phyloP scores from a whole-genome alignment of 2,113 vertebrate genomes.

The Falco punctatus region DNA sequence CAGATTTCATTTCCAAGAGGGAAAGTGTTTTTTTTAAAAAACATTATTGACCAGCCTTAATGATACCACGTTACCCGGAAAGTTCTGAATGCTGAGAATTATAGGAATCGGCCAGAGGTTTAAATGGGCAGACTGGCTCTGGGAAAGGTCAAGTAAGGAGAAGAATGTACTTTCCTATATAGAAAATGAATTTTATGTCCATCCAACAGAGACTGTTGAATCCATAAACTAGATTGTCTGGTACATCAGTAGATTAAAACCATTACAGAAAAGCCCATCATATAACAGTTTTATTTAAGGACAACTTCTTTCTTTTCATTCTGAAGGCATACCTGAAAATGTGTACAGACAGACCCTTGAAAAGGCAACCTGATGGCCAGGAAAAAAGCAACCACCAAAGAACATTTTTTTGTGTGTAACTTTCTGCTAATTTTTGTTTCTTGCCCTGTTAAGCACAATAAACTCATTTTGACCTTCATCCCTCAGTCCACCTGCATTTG shows the following conservation, averaged over 20 bases:
- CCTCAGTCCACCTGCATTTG: slow-evolving; percentile 53
- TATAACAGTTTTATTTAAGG: neutral
- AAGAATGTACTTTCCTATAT: neutral
- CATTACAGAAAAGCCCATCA: neutral
- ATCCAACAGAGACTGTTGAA: neutral
- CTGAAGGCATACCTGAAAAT: neutral
- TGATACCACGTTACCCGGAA: neutral
- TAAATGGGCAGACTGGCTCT: neutral
- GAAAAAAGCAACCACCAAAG: neutral
- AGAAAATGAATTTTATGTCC: neutral
- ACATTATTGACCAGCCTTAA: neutral
- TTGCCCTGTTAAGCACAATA: neutral
- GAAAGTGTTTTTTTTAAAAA: neutral
- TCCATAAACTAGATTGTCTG: neutral
- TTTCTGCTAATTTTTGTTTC: neutral
- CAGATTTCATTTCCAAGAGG: neutral
- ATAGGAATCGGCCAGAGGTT: neutral
- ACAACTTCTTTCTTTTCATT: neutral
- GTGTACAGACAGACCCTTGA: neutral
- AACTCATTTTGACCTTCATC: slow-evolving; percentile 37
- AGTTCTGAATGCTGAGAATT: neutral
- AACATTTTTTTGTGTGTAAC: neutral
- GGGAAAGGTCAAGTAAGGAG: neutral
- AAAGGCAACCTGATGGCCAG: neutral
- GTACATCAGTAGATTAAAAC: neutral